Evolutionary conservation across 2,113 vertebrate genomes (phyloP), one percentile per base, ranked within the genome.

Genomic region (Xiphophorus maculatus): DNA sequence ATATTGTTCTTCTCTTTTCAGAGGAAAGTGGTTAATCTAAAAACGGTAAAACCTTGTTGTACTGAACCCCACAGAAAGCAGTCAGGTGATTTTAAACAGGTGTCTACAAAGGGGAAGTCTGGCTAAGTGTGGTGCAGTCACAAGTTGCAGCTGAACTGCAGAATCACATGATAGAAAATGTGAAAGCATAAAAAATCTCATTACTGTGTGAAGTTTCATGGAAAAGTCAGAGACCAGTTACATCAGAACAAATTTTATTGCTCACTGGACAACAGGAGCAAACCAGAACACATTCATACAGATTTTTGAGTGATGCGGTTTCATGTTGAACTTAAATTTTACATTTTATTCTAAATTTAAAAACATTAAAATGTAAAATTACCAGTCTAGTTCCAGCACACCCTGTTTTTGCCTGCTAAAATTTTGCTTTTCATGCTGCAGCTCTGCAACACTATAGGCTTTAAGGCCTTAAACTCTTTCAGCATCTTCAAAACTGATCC

Each of bases 41-140:
- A 66, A 42, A 7, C 64, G 61, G 61, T 27, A 60, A 58, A 73
- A 81, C 35, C 5, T 2, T 1, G 10, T 69, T 60, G 28, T 9
- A 48, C 13, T 0, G 0, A 37, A 42, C 66, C 7, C 14, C 63
- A 60, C 11, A 7, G 4, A 48, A 61, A 40, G 6, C 27, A 1
- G 22, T 66, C 11, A n/a, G 27, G 35, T 66, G n/a, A 78, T 32
- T 40, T 4, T 2, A 35, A 30, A 11, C 63, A 79, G 74, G 71
- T 81, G 86, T 72, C 71, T 58, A 58, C n/a, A 51, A 48, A 69
- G 74, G 61, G 71, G 88, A 85, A 89, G 61, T 82, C 1, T 1
- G 65, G 15, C 22, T 42, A 14, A 35, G 40, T 67, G 25, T 32
- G 60, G 14, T 1, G 2, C 11, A 29, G 65, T 74, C 84, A 80